A percentile compares a stretch with the other conserved stretches of the same genome.
These are phyloP conservation scores for Drosophila flavopinicola DNA, from an alignment of 2,888 invertebrate species.

Conservation along the genomic window DNA sequence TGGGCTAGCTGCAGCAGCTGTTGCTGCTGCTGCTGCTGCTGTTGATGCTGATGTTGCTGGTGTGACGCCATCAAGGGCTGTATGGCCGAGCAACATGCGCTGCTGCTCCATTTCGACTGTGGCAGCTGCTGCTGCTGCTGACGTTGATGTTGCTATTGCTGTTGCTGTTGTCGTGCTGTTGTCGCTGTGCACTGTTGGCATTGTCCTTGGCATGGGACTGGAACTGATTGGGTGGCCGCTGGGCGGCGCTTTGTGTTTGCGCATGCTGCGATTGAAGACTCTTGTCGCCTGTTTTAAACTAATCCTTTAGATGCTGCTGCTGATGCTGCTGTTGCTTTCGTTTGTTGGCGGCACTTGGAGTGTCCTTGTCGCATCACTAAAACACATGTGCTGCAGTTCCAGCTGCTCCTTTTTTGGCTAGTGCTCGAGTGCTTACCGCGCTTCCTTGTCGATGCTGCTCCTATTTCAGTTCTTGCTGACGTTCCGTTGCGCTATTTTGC, in stretches of 20 bases:
- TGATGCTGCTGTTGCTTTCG: constrained; percentile 45
- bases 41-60: constrained; percentile 30
- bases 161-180: constrained; percentile 21
- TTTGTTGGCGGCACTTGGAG: constrained; percentile 71
- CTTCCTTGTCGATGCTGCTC: constrained; percentile 48
- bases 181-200: constrained; percentile 49
- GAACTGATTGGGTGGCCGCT: constrained; percentile 49
- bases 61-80: constrained; percentile 22
- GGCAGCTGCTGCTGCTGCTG: constrained; percentile 25
- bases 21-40: constrained; percentile 31
- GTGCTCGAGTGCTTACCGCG: constrained; percentile 35
- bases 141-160: constrained; percentile 16
- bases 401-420: constrained; percentile 45
- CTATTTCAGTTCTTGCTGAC: constrained; percentile 29
- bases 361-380: constrained; percentile 76
- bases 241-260: constrained; percentile 75
- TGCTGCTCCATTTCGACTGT: constrained; percentile 56
- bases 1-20: constrained; percentile 39
- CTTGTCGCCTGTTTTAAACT: constrained; percentile 51
- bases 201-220: constrained; percentile 60
- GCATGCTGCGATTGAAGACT: constrained; percentile 71
- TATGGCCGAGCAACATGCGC: constrained; percentile 61
- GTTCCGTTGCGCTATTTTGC: constrained; percentile 56
- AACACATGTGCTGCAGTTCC: constrained; percentile 65
- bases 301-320: constrained; percentile 23